These are phyloP conservation scores for Dreissena polymorpha DNA, from an alignment of 1,140 invertebrate species.

Conservation along the genomic window DNA sequence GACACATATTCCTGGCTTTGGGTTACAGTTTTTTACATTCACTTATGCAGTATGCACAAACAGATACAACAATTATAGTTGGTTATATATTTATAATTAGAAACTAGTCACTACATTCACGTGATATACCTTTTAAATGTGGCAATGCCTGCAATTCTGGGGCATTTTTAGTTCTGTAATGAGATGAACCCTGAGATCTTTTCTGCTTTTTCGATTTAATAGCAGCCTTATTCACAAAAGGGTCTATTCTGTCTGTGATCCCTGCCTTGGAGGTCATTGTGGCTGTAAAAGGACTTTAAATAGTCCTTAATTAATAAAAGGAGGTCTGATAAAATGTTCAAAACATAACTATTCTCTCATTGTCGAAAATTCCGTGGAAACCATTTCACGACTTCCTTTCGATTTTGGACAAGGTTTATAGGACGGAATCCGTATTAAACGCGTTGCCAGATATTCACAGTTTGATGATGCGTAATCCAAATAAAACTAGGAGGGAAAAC, in stretches of 20 bases:
- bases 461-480: conserved; percentile 18
- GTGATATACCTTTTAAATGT: conserved; percentile 75
- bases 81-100: too few species aligned
- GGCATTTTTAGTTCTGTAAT: conserved; percentile 79
- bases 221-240: conserved; percentile 78
- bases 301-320: conserved; percentile 44
- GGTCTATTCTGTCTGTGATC: conserved; percentile 76
- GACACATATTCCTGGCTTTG: too few species aligned
- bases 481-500: background rate
- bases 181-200: conserved; percentile 79
- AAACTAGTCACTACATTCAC: background rate
- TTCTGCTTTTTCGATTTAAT: conserved; percentile 80
- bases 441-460: background rate
- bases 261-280: conserved; percentile 76
- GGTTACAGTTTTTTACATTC: too few species aligned
- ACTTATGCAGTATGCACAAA: too few species aligned
- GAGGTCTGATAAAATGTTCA: conserved; percentile 36
- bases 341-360: conserved; percentile 60
- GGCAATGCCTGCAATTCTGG: conserved; percentile 78
- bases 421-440: background rate
- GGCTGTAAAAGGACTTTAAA: conserved; percentile 45
- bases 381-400: conserved; percentile 49
- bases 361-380: conserved; percentile 69
- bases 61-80: too few species aligned
- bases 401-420: background rate